These are phyloP conservation scores for Heliocidaris erythrogramma DNA, from an alignment of 35 echinoderm and acorn worm species.

Conservation along the genomic window DNA sequence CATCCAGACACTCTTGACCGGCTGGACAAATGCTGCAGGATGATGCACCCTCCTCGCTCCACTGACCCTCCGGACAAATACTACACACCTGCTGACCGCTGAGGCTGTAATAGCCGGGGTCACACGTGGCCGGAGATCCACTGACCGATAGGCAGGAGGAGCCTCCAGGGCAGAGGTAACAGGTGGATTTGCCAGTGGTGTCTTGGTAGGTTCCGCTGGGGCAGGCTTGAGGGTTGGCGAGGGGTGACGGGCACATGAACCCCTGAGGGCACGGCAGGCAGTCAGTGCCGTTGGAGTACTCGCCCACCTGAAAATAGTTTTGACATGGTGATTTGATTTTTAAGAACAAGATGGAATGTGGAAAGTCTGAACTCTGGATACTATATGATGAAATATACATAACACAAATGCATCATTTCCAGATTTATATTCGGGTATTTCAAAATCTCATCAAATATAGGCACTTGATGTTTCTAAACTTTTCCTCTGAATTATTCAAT, in stretches of 20 bases:
- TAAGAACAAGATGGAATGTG: too few relatives aligned
- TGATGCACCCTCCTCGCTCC: slow-evolving; percentile 60
- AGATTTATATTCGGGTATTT: too few relatives aligned
- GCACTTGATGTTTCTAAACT: too few relatives aligned
- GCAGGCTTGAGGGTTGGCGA: slow-evolving; percentile 76
- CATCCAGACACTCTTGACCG: slow-evolving; percentile 81
- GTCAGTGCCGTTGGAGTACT: slow-evolving; percentile 95
- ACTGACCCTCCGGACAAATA: slow-evolving; percentile 66
- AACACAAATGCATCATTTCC: too few relatives aligned
- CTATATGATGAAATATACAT: too few relatives aligned
- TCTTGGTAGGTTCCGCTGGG: slow-evolving; percentile 89
- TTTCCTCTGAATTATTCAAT: too few relatives aligned
- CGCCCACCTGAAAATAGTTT: slow-evolving; percentile 68
- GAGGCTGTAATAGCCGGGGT: slow-evolving; percentile 84
- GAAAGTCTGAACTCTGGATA: too few relatives aligned
- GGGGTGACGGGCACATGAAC: slow-evolving; percentile 90
- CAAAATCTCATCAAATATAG: too few relatives aligned
- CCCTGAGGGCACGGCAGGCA: slow-evolving; percentile 84
- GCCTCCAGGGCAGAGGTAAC: slow-evolving; percentile 80
- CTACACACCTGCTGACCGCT: slow-evolving; percentile 85
- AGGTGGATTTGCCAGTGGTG: slow-evolving; percentile 70
- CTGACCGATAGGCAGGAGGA: slow-evolving; percentile 63
- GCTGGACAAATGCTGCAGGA: slow-evolving; percentile 81
- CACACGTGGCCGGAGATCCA: slow-evolving; percentile 67
- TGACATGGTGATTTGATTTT: background rate